Base-by-base conservation (phyloP, 2,113 vertebrate species). In the Merops nubicus region DNA sequence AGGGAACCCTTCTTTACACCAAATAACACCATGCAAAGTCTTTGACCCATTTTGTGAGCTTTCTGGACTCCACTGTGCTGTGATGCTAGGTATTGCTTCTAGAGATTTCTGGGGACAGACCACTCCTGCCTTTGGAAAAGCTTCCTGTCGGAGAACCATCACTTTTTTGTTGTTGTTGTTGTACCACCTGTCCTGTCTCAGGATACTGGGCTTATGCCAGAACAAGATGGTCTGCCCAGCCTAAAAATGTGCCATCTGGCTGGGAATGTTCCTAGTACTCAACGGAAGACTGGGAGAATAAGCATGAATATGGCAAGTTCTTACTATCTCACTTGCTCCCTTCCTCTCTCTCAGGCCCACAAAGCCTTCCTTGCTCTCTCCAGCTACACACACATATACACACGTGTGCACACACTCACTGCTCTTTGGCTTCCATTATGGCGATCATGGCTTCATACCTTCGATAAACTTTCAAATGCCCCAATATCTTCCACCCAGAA, bases 401-500 rank as follows among this genome's bases (percentile, higher is more conserved):
- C 1, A 2, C 18, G 3, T 0, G 0, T 40, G 40, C 31, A 43
- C 13, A 54, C 8, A 26, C 14, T 26, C 38, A 21, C 3, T 53
- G 11, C 36, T 65, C 20, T 65, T 88, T 88, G 38, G 11, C 64
- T 72, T 19, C n/a, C 5, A 13, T 11, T 25, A 63, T 0, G 0
- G 6, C 9, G 4, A 4, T n/a, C 13, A n/a, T 78, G 26, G 11
- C 11, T 73, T 69, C 64, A 34, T 31, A 43, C 4, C 5, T 74
- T 77, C 16, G n/a, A 1, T 53, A 77, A 73, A 5, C 60, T 93
- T 43, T 22, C 15, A 60, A 36, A 36, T 28, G 13, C 20, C 19
- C 15, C 23, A 31, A 6, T 8, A 12, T 40, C 36, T 74, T 78
- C 48, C 28, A 57, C 5, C 3, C 3, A 53, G 53, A 77, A 81